Percentiles rank a stretch among this genome's conserved stretches.
phyloP scores from a whole-genome alignment of 1,140 invertebrate genomes.

The Zaprionus gabonicus region DNA sequence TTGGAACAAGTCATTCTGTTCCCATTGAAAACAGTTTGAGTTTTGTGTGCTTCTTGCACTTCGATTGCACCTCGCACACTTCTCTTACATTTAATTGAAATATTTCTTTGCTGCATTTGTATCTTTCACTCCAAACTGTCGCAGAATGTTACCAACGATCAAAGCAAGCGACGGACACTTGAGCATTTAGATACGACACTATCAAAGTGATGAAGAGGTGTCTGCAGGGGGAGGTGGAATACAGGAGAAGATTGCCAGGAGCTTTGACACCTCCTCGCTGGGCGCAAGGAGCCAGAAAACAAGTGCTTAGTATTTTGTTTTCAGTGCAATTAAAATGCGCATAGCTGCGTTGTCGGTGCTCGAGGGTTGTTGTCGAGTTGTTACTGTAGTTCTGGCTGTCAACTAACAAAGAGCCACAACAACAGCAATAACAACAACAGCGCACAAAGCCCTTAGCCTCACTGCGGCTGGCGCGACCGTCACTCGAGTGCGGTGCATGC shows the following conservation, averaged over 20 bases:
- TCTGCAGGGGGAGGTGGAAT: neutral
- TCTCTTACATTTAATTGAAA: conserved; percentile 1
- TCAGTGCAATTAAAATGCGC: conserved; percentile 7
- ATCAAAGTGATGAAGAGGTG: neutral
- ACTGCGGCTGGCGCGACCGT: neutral
- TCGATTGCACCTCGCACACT: neutral
- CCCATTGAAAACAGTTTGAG: neutral
- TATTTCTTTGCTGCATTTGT: neutral
- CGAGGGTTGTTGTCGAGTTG: neutral
- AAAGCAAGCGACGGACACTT: conserved; percentile 5
- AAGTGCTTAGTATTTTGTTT: conserved; percentile 3
- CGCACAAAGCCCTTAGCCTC: neutral
- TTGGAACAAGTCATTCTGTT: too few species aligned
- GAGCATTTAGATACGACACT: neutral
- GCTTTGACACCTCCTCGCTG: neutral
- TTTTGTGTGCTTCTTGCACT: neutral
- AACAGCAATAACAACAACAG: neutral
- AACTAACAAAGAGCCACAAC: neutral
- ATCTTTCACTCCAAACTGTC: neutral
- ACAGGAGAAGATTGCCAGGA: neutral
- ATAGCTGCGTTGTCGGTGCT: neutral
- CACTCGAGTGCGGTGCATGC: neutral
- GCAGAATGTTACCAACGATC: neutral
- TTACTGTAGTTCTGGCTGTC: conserved; percentile 4
- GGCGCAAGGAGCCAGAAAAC: neutral